Evolutionary conservation across 2,113 vertebrate species (phyloP), one percentile per base, ranked within the genome.

Genomic region (Rhinoptilus africanus): DNA sequence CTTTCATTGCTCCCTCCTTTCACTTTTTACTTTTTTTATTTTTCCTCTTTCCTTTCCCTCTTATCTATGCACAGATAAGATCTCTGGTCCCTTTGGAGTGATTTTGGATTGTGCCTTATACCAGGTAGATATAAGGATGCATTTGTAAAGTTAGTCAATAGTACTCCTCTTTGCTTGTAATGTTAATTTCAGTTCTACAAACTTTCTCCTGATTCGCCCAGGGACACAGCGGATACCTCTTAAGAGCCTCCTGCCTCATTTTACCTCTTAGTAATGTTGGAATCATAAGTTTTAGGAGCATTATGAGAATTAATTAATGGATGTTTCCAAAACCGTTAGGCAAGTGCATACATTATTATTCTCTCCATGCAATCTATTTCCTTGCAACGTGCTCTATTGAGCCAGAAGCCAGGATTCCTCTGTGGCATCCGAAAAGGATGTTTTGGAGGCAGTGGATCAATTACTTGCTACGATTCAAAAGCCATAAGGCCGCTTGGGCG

Each of bases 261-360:
- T 92, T 94, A 90, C 92, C 75, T 91, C 84, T 92, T 35, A 75
- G 83, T 64, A 85, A 92, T 28, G 91, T 93, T 85, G 87, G 85
- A 94, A 96, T 57, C 48, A 17, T 51, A 75, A 91, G 92, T 96
- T 92, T 94, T 78, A 95, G 83, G 48, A 94, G 69, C 86, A 91
- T 94, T 96, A 86, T 75, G 86, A 97, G 88, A 84, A 89, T 81
- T 96, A 96, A 93, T 95, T 93, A 96, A 88, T 22, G 11, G 56
- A 60, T 48, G 35, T 72, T 93, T 95, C 79, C 86, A 64, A 93
- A 96, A 88, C 79, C 75, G 82, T 74, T 72, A 76, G 80, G 64
- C 85, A 35, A 96, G 85, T 16, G 60, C 68, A 56, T 86, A n/a
- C 59, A 60, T 82, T 92, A 88, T 77, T 77, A 72, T 90, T 94